Percentiles rank a stretch among this genome's conserved stretches.
These are phyloP conservation scores for Tetrapedia diversipes DNA, from an alignment of 2,888 invertebrate species.

Conservation along the genomic window DNA sequence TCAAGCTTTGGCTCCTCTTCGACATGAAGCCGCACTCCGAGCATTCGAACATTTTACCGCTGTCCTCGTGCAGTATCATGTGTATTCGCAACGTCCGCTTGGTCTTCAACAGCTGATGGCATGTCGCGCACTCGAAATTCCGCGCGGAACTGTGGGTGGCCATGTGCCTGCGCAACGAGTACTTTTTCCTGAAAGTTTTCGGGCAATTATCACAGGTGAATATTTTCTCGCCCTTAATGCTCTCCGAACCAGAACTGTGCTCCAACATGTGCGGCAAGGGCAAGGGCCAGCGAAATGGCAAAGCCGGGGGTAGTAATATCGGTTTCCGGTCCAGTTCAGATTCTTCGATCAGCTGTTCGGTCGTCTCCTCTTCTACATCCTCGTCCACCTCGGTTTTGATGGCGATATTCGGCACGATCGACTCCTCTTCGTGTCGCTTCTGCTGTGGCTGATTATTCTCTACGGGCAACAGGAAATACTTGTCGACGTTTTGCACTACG, in stretches of 20 bases:
- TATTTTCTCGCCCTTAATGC: background rate
- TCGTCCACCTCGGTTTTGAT: background rate
- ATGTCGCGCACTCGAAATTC: slow-evolving; percentile 22
- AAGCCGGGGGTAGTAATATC: fast-evolving
- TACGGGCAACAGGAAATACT: slow-evolving; percentile 36
- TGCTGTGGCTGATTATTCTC: background rate
- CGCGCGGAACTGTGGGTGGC: background rate
- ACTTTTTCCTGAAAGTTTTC: slow-evolving; percentile 11
- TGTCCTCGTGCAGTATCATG: background rate
- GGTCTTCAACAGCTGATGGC: slow-evolving; percentile 17
- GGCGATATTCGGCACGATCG: background rate
- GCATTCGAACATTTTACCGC: slow-evolving; percentile 16
- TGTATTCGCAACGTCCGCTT: slow-evolving; percentile 5
- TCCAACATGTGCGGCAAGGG: background rate
- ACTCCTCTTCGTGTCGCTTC: background rate
- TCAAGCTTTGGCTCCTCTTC: background rate
- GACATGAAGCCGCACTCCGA: slow-evolving; percentile 36
- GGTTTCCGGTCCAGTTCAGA: background rate
- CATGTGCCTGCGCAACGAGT: slow-evolving; percentile 10
- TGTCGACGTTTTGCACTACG: slow-evolving; percentile 20
- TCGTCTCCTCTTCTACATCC: background rate
- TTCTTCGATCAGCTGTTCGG: background rate
- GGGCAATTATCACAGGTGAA: slow-evolving; percentile 17
- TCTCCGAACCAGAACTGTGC: too few relatives aligned
- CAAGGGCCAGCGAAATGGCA: background rate